phyloP scores from a whole-genome alignment of 2,797 vertebrate genomes.

The Smutsia gigantea region DNA sequence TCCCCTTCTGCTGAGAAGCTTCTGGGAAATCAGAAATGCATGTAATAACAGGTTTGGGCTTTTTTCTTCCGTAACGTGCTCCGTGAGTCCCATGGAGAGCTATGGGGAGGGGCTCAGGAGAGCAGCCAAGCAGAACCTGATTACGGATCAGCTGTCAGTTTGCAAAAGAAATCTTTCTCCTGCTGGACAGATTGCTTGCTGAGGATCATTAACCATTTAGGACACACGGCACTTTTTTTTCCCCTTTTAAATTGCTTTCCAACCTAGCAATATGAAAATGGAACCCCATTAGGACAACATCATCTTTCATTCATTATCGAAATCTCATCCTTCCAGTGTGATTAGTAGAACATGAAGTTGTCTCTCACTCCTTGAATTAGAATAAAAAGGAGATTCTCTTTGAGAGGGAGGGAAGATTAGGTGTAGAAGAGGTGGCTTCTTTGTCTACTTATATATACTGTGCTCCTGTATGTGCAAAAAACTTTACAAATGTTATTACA shows the following conservation, averaged over 20 bases:
- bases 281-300: constrained; percentile 81
- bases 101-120: background rate
- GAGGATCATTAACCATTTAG: constrained; percentile 85
- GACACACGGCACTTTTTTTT: constrained; percentile 23
- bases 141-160: constrained; percentile 82
- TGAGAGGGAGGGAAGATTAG: background rate
- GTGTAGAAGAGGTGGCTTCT: background rate
- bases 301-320: constrained; percentile 80
- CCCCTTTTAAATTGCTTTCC: constrained; percentile 71
- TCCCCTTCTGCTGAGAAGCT: background rate
- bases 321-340: constrained; percentile 76
- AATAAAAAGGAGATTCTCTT: background rate
- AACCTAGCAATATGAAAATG: constrained; percentile 78
- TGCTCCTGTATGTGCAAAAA: background rate
- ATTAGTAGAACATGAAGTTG: constrained; percentile 71
- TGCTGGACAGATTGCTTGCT: constrained; percentile 80
- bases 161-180: constrained; percentile 75
- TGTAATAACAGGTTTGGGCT: constrained; percentile 33
- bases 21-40: constrained; percentile 60
- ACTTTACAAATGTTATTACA: background rate
- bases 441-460: background rate
- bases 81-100: constrained; percentile 45
- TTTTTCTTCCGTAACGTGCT: constrained; percentile 30
- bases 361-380: background rate
- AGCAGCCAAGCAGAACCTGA: constrained; percentile 76